Evolutionary conservation across 2,113 vertebrate genomes (phyloP).

Genomic region (Siphamia tubifer): DNA sequence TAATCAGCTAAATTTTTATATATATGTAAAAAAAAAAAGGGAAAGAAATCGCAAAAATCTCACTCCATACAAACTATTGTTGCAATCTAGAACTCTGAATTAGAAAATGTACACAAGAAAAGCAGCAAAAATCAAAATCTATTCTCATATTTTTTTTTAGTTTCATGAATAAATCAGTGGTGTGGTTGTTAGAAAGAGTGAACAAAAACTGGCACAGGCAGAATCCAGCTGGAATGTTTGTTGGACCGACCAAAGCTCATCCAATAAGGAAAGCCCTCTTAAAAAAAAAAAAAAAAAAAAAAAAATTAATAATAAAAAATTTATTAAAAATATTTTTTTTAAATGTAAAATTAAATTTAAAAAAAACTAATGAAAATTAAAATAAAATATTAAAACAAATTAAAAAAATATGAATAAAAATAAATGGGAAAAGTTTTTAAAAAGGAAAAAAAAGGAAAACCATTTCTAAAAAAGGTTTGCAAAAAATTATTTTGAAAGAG

Average conservation of each 20-base stretch:
- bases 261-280: constrained; percentile 36
- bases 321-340: no score
- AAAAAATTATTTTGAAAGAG: no score
- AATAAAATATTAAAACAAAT: no score
- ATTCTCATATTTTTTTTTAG: constrained; percentile 55
- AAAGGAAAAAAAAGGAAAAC: no score
- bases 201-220: constrained; percentile 46
- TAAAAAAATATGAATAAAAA: no score
- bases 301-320: no score
- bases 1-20: constrained; percentile 40
- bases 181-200: constrained; percentile 71
- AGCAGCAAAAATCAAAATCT: constrained; percentile 77
- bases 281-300: no score
- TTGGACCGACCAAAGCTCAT: constrained; percentile 31
- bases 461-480: no score
- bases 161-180: constrained; percentile 78
- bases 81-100: constrained; percentile 75
- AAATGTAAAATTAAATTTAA: no score
- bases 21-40: constrained; percentile 10
- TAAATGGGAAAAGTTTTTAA: no score
- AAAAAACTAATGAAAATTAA: no score
- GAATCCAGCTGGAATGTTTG: constrained; percentile 36
- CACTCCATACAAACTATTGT: constrained; percentile 65
- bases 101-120: constrained; percentile 78
- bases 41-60: constrained; percentile 63